Conservation (phyloP, 2,888 invertebrate species). For the Calliscelio sp. region DNA sequence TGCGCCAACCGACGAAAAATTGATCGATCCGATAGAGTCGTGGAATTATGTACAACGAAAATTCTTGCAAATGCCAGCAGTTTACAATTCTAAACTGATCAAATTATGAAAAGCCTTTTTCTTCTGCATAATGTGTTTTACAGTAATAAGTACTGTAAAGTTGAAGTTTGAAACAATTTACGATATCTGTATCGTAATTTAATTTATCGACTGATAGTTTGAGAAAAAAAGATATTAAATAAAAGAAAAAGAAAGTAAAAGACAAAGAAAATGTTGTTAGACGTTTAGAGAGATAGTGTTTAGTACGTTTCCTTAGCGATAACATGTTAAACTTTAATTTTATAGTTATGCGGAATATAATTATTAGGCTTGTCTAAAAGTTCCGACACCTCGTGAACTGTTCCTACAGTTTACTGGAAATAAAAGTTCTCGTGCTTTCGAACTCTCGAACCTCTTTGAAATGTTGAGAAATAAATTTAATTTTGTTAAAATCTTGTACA, state of each 20-base stretch:
- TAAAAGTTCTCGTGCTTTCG: constrained; percentile 31
- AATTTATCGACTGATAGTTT: no score
- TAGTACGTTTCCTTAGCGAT: no score
- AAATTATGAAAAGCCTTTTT: constrained; percentile 16
- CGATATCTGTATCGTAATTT: no score
- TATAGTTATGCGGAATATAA: constrained; percentile 28
- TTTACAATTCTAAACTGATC: constrained; percentile 27
- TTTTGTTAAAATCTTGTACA: background rate
- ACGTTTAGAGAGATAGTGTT: no score
- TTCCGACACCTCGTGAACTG: constrained; percentile 47
- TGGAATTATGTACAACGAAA: constrained; percentile 22
- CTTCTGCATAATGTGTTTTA: no score
- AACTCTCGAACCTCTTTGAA: constrained; percentile 20
- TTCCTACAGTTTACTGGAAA: constrained; percentile 37
- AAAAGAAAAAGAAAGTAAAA: no score
- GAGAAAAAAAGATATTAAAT: no score
- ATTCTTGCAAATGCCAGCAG: background rate
- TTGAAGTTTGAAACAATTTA: no score
- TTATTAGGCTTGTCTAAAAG: constrained; percentile 54
- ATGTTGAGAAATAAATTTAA: constrained; percentile 18
- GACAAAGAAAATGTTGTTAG: no score
- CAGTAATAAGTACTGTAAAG: no score
- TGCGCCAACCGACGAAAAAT: constrained; percentile 4
- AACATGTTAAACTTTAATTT: constrained; percentile 34
- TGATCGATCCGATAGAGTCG: constrained; percentile 37